Base-by-base conservation (phyloP, 2,797 vertebrate genomes). In the Echeneis naucrates region DNA sequence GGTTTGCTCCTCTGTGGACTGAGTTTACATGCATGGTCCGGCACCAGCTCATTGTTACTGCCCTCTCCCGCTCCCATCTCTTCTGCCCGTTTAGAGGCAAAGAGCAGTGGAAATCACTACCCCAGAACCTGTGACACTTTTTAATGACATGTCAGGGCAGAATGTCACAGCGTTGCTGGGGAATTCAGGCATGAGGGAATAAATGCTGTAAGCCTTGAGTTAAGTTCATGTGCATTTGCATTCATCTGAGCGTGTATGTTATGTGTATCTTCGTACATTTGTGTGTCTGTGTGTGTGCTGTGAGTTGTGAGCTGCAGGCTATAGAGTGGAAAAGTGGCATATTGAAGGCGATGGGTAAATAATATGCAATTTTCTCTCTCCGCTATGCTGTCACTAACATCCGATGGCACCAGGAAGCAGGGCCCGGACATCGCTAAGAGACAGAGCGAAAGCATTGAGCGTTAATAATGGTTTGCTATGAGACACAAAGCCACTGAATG, bases 311-410 rank as follows among this genome's bases (percentile, higher is more conserved):
- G 85, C 88, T 77, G 84, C 78, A 42, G 84, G 89, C 87, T 80
- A 86, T 72, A 84, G 88, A 93, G 85, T 83, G 77, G 87, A 87
- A 91, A 91, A 91, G 89, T 91, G 90, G 88, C 90, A 89, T 90
- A 89, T 91, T 92, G 87, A 90, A 89, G 72, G 78, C 57, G 30
- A 77, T 44, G 86, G 72, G 84, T 90, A 92, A 91, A 93, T 93
- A 90, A 92, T 89, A 91, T 92, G 88, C 88, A 90, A 89, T 88
- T 90, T 91, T 87, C 86, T 75, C 61, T 77, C 80, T 65, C 65
- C 58, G 56, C 81, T 83, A 58, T 75, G 73, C 88, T 90, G 90
- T 92, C 89, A 84, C 83, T 75, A 86, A 83, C 85, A 84, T 88
- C 80, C 64, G 59, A 81, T 70, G 72, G 80, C 87, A 73, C 58